Evolutionary conservation across 2,888 invertebrate species (phyloP), one percentile per base, ranked within the genome.

Genomic region (Orchesella flavescens): DNA sequence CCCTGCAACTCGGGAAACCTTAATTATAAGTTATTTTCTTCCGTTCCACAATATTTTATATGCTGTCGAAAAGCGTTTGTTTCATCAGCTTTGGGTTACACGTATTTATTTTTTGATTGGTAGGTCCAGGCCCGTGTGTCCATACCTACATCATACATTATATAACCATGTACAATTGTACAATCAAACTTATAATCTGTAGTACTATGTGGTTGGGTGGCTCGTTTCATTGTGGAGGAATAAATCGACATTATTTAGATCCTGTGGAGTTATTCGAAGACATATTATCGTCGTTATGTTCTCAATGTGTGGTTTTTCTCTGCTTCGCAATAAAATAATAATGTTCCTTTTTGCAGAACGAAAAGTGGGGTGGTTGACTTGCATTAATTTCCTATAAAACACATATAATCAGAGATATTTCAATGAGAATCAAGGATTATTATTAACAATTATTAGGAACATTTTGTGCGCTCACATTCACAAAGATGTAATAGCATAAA

Each of bases 281-380:
- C 44, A 49, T 65, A 77, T 82, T 63, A 81, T 75, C 59, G 73
- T 72, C 77, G 73, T 83, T 55, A 55, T 63, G 73, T 78, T 78
- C 78, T 83, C 74, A 69, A 78, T 79, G 84, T 84, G 84, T 83
- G 83, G 83, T 74, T 83, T 83, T 79, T 83, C 78, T 72, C 74
- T 79, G 69, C 77, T 83, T 68, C 55, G 73, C 83, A 78, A 63
- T 78, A 44, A 77, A 77, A 83, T 79, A 78, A 83, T 83, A 66
- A 77, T 71, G 57, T 34, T 55, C 34, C 17, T 69, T 34, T 55
- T 34, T 55, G 69, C 13, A 44, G 66, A 34, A 82, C 59, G 49
- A 66, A 75, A 73, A 43, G 21, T 59, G n/a, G 72, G 71, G 12
- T 76, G 59, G 59, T 34, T 78, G 83, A 46, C 66, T 78, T 66